Conservation (phyloP, 1,140 invertebrate species). For the Drosophila pachea region DNA sequence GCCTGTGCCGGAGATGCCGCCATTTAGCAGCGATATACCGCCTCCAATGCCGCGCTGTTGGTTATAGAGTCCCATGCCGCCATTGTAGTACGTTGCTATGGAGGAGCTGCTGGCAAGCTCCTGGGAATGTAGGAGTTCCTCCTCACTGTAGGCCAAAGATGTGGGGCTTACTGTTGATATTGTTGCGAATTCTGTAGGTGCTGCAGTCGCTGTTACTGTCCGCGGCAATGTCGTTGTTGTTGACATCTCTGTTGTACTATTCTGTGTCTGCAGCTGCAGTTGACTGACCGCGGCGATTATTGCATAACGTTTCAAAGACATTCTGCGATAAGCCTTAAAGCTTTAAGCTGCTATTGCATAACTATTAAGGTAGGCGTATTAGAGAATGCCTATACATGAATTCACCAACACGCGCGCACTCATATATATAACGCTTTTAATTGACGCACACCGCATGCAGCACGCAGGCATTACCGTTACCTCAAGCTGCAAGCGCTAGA, state of each 20-base stretch:
- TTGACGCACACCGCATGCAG: constrained; percentile 1
- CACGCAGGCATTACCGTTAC: constrained; percentile 17
- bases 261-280: constrained; percentile 51
- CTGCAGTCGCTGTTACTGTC: constrained; percentile 14
- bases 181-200: constrained; percentile 8
- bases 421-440: constrained; percentile 5
- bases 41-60: constrained; percentile 58
- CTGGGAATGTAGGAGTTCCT: constrained; percentile 42
- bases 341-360: constrained; percentile 60
- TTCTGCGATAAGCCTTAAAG: constrained; percentile 50
- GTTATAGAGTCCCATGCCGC: constrained; percentile 76
- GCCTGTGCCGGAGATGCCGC: constrained; percentile 40
- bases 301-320: constrained; percentile 76
- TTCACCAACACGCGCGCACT: constrained; percentile 8
- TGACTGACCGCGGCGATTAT: constrained; percentile 68
- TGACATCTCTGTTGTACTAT: constrained; percentile 41
- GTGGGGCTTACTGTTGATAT: constrained; percentile 27
- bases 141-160: constrained; percentile 37
- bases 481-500: constrained; percentile 41
- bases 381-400: constrained; percentile 47
- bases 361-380: constrained; percentile 56
- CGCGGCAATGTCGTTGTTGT: constrained; percentile 33
- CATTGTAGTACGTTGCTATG: constrained; percentile 60
- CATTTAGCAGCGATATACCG: constrained; percentile 37
- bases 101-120: constrained; percentile 47